A percentile compares a stretch with the other conserved stretches of the same genome.
Evolutionary conservation across 2,888 invertebrate genomes (phyloP).

Genomic region (Hedya salicella): DNA sequence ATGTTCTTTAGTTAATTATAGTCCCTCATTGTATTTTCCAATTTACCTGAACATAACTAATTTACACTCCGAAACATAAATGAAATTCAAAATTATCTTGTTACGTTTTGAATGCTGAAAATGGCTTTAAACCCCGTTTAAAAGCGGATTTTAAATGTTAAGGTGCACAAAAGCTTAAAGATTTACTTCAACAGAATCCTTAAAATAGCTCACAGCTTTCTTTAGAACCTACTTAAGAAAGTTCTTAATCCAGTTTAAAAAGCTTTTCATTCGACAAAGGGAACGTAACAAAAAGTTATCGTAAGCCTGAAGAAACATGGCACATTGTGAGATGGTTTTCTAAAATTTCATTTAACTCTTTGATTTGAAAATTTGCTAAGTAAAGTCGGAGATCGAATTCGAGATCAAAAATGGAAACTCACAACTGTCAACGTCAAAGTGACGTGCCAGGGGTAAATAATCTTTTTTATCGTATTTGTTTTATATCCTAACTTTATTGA

Average conservation of each 20-base stretch:
- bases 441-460: too few relatives aligned
- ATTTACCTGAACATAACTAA: background rate
- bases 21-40: background rate
- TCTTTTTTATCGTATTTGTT: too few relatives aligned
- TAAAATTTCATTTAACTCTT: background rate
- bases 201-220: conserved; percentile 36
- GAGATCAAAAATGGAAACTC: too few relatives aligned
- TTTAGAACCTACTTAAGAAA: conserved; percentile 32
- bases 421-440: too few relatives aligned
- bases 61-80: background rate
- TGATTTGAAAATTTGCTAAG: background rate
- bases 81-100: background rate
- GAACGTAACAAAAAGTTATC: conserved; percentile 2
- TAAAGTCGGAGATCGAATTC: too few relatives aligned
- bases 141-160: conserved; percentile 17
- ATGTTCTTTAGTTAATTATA: background rate
- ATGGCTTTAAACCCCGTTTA: background rate
- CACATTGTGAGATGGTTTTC: background rate
- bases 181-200: conserved; percentile 36
- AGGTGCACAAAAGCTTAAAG: conserved; percentile 35
- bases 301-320: conserved; percentile 5
- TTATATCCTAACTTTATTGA: too few relatives aligned
- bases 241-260: conserved; percentile 37
- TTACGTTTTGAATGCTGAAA: conserved; percentile 2
- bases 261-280: conserved; percentile 32